Evolutionary conservation across 2,797 vertebrate genomes (phyloP).

Genomic region (Enteromius thamalakanensis): DNA sequence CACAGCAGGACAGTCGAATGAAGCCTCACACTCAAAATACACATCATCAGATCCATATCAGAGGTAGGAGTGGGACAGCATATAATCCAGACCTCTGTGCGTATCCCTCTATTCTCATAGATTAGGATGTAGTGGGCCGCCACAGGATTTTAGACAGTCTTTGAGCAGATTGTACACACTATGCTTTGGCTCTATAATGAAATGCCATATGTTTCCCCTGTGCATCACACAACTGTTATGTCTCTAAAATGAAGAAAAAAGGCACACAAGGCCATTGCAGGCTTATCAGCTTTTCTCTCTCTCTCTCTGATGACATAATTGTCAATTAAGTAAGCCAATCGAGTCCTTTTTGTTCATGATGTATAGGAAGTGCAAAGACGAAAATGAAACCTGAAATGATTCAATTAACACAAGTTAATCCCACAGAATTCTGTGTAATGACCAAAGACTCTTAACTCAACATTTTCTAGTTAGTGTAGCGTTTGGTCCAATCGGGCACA

Average conservation of each 20-base stretch:
- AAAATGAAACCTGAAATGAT: too few species aligned
- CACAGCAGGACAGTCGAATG: background rate
- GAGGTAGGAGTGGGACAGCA: background rate
- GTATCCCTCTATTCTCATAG: background rate
- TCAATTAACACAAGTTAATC: too few species aligned
- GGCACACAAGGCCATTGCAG: background rate
- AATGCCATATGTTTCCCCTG: constrained; percentile 24
- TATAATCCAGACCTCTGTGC: background rate
- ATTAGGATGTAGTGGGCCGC: constrained; percentile 13
- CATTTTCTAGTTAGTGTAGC: too few species aligned
- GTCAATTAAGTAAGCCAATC: background rate
- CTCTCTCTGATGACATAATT: background rate
- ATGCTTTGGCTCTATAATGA: constrained; percentile 11
- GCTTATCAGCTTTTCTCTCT: background rate
- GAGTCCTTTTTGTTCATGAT: background rate
- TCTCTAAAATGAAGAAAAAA: background rate
- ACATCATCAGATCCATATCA: background rate
- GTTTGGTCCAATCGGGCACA: too few species aligned
- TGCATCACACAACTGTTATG: constrained; percentile 29
- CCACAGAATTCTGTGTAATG: too few species aligned
- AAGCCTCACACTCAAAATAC: background rate
- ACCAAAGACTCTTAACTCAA: too few species aligned
- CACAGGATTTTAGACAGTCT: constrained; percentile 1
- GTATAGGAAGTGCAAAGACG: background rate
- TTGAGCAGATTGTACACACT: constrained; percentile 40